Base-by-base conservation (phyloP, 2,797 vertebrate species). In the Mormyrus hasselquistii region DNA sequence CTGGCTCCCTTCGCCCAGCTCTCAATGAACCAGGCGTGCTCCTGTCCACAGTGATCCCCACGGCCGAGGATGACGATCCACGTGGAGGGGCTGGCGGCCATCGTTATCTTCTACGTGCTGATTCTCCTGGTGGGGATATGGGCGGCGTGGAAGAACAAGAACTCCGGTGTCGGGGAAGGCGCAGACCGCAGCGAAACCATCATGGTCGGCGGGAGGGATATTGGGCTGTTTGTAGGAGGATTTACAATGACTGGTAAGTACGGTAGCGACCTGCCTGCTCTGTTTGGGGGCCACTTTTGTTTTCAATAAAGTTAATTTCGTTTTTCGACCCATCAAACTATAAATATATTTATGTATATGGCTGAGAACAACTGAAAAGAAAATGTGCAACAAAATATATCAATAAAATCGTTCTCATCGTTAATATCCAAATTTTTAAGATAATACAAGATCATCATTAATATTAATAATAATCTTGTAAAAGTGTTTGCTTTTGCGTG, bases 91-190 rank as follows among this genome's bases (percentile, higher is more conserved):
- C 93, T 99, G 86, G 94, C 99, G 93, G 98, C 98, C 49, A 99
- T 99, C 89, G 94, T 98, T 59, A 44, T 99, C 49, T 99, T 99
- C 94, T 99, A 99, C 90, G 87, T 99, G 91, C 94, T 98, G 76
- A 99, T 99, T 90, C 93, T 99, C 85, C 92, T 95, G 50, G 98
- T 99, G 92, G 98, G 98, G 34, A 98, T 99, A 92, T 99, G 98
- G 98, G 98, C 98, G 76, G 97, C 98, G 12, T 99, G 98, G 98
- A 99, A 97, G 94, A 99, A 98, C 93, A 99, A 99, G 92, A 97
- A 96, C 93, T 96, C 96, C 0, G 95, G 97, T 53, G 95, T 93
- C 0, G 90, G 94, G 0, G 96, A 96, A 76, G 91, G 92, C 1
- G 87, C 47, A 3, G 97, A 97, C 65, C 97, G 97, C 88, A 97